Conservation (phyloP, 2,797 vertebrate species). For the Karalla daura region DNA sequence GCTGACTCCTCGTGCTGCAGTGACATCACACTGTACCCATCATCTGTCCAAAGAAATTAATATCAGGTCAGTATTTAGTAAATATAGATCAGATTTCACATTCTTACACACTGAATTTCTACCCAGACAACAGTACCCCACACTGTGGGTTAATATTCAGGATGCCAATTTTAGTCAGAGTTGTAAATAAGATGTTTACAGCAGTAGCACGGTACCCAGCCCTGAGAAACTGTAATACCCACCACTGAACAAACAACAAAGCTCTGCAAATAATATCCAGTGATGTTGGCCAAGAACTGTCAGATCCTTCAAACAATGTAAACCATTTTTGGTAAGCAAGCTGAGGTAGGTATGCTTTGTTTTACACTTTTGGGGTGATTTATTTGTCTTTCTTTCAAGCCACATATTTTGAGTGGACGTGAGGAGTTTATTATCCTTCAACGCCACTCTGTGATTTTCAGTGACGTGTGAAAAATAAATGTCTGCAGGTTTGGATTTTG, state of each 20-base stretch:
- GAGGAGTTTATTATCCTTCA: conserved; percentile 41
- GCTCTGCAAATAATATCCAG: conserved; percentile 28
- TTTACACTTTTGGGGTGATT: conserved; percentile 43
- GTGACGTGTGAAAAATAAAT: conserved; percentile 38
- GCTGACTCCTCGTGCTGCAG: conserved; percentile 23
- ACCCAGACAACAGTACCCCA: conserved; percentile 7
- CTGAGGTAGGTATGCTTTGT: conserved; percentile 56
- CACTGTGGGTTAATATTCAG: conserved; percentile 4
- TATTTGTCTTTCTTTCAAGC: conserved; percentile 43
- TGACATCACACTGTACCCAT: conserved; percentile 36
- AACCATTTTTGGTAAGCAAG: conserved; percentile 58
- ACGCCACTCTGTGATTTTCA: conserved; percentile 28
- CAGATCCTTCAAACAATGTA: conserved; percentile 40
- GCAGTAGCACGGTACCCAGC: conserved; percentile 9
- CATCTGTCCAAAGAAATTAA: conserved; percentile 54
- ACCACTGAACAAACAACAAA: conserved; percentile 45
- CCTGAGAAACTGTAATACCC: conserved; percentile 16
- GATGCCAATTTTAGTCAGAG: conserved; percentile 22
- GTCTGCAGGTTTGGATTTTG: conserved; percentile 19
- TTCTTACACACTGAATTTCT: too few species aligned
- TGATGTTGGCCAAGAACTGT: conserved; percentile 23
- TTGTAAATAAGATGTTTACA: conserved; percentile 41
- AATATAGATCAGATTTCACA: too few species aligned
- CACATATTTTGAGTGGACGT: conserved; percentile 32
- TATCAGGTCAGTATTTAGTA: conserved; percentile 20